Conservation (phyloP, 2,113 vertebrate species). For the Cavia aperea region DNA sequence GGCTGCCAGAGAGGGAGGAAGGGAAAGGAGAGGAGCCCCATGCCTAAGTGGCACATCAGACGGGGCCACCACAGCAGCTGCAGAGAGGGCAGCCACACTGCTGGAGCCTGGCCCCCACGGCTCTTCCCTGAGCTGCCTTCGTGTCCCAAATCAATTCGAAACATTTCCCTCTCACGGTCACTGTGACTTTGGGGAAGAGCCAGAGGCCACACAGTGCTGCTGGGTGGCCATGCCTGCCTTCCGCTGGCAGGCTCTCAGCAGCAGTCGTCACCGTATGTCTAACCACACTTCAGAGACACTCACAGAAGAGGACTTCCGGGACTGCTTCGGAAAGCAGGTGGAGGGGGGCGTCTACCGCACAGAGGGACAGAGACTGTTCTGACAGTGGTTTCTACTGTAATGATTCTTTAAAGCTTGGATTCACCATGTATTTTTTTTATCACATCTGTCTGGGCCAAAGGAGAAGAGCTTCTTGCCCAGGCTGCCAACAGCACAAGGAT, state of each 20-base stretch:
- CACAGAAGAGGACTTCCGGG: background rate
- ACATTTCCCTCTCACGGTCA: background rate
- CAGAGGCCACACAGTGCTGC: background rate
- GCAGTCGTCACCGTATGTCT: background rate
- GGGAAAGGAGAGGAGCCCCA: background rate
- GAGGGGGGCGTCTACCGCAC: background rate
- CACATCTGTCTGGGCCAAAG: background rate
- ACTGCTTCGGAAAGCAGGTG: background rate
- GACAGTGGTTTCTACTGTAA: background rate
- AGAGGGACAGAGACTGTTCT: background rate
- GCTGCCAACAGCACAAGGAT: background rate
- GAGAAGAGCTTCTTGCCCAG: background rate
- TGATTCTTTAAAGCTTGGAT: background rate
- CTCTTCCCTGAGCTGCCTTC: background rate
- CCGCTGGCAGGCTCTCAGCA: background rate
- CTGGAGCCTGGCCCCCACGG: background rate
- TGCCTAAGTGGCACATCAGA: background rate
- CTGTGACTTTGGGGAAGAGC: background rate
- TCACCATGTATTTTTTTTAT: background rate
- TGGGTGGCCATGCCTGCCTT: background rate
- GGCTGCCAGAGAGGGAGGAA: background rate
- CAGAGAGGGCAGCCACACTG: background rate
- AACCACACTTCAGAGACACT: background rate
- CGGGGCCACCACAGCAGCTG: background rate
- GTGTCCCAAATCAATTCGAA: background rate